Conservation (phyloP, 2,113 vertebrate species). For the Clinocottus analis region DNA sequence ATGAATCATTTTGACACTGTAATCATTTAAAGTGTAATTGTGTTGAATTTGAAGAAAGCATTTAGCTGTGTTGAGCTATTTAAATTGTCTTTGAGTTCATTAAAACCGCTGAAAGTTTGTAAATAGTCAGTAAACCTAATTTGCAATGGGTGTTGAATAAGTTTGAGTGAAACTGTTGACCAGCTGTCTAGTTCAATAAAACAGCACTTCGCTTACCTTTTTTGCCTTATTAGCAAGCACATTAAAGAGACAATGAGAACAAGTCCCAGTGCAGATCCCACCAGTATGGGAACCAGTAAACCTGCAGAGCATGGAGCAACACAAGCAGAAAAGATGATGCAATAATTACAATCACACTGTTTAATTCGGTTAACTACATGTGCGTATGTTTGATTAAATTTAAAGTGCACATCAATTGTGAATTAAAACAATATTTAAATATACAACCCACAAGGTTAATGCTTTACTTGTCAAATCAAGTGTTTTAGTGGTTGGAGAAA, state of each 20-base stretch:
- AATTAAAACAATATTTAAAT: not conserved
- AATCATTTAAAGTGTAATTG: too few relatives aligned
- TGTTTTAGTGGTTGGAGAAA: not conserved
- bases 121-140: too few relatives aligned
- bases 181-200: not conserved
- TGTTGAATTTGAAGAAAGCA: too few relatives aligned
- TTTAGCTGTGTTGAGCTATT: too few relatives aligned
- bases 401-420: not conserved
- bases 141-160: too few relatives aligned
- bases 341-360: not conserved
- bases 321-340: constrained; percentile 30
- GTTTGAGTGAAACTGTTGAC: not conserved
- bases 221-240: constrained; percentile 84
- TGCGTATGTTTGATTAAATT: not conserved
- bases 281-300: constrained; percentile 79
- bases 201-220: constrained; percentile 81
- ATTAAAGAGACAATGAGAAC: constrained; percentile 76
- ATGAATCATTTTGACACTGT: too few relatives aligned
- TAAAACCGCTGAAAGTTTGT: too few relatives aligned
- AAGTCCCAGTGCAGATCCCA: constrained; percentile 81
- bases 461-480: not conserved
- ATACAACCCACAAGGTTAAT: not conserved
- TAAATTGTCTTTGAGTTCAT: too few relatives aligned
- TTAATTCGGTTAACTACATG: not conserved
- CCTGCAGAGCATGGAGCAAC: constrained; percentile 78